These are phyloP conservation scores for Lypha dubia DNA, from an alignment of 2,888 invertebrate genomes.

Conservation along the genomic window DNA sequence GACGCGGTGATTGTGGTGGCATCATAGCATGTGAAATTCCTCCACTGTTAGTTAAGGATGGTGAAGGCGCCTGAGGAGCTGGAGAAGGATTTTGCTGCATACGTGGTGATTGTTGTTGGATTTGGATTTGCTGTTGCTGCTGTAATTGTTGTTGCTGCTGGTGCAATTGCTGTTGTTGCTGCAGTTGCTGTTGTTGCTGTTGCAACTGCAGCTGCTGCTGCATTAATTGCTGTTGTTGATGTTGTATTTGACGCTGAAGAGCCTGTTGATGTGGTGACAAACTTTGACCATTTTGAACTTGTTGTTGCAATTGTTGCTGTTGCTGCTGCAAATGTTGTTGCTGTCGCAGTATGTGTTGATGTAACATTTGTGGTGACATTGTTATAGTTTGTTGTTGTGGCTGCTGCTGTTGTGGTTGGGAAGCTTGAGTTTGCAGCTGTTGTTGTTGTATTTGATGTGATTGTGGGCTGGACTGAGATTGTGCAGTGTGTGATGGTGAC, in stretches of 20 bases:
- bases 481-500: constrained; percentile 74
- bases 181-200: constrained; percentile 71
- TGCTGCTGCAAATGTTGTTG: constrained; percentile 81
- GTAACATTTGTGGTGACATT: constrained; percentile 78
- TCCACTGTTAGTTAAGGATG: constrained; percentile 76
- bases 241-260: constrained; percentile 85
- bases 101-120: constrained; percentile 80
- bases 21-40: constrained; percentile 76
- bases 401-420: constrained; percentile 76
- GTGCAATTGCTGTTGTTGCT: constrained; percentile 78
- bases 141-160: constrained; percentile 81
- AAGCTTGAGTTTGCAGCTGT: constrained; percentile 75
- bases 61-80: constrained; percentile 79
- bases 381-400: constrained; percentile 79
- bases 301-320: constrained; percentile 79
- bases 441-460: constrained; percentile 76
- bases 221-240: constrained; percentile 80
- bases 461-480: constrained; percentile 74
- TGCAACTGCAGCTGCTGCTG: constrained; percentile 78
- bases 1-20: constrained; percentile 81
- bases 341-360: constrained; percentile 78
- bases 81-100: constrained; percentile 82
- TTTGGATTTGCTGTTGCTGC: constrained; percentile 79
- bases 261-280: constrained; percentile 80
- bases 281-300: constrained; percentile 80